These are phyloP conservation scores for Lytechinus variegatus DNA, from an alignment of 35 echinoderm and acorn worm species.

Conservation along the genomic window DNA sequence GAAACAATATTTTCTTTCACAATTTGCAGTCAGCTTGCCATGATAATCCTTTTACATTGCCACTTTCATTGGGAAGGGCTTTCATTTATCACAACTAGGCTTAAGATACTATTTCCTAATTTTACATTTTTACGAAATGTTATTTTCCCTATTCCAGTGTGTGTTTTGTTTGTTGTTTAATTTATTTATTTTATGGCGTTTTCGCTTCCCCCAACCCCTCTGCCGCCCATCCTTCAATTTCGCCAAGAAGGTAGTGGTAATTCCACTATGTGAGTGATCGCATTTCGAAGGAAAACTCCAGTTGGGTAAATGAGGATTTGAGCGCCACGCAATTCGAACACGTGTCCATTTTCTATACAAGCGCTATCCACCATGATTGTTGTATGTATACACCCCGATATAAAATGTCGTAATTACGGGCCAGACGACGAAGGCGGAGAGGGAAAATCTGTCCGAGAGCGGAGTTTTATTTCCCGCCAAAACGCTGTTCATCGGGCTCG, in stretches of 20 bases:
- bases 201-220: neutral
- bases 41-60: too few species aligned
- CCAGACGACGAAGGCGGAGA: slow-evolving; percentile 35
- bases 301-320: slow-evolving; percentile 46
- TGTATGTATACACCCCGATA: slow-evolving; percentile 9
- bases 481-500: slow-evolving; percentile 35
- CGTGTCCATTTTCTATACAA: neutral
- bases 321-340: slow-evolving; percentile 25
- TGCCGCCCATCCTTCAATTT: neutral
- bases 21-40: too few species aligned
- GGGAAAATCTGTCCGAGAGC: slow-evolving; percentile 31
- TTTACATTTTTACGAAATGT: too few species aligned
- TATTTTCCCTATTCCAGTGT: neutral
- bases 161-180: too few species aligned
- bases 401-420: slow-evolving; percentile 26
- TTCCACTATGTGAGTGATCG: neutral
- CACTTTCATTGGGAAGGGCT: too few species aligned
- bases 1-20: too few species aligned
- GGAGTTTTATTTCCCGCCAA: slow-evolving; percentile 48
- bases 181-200: neutral
- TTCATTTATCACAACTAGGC: too few species aligned
- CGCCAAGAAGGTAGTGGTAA: neutral
- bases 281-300: slow-evolving; percentile 18
- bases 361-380: neutral
- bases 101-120: too few species aligned